Conservation (phyloP, 2,888 invertebrate species). For the Microplitis manilae region DNA sequence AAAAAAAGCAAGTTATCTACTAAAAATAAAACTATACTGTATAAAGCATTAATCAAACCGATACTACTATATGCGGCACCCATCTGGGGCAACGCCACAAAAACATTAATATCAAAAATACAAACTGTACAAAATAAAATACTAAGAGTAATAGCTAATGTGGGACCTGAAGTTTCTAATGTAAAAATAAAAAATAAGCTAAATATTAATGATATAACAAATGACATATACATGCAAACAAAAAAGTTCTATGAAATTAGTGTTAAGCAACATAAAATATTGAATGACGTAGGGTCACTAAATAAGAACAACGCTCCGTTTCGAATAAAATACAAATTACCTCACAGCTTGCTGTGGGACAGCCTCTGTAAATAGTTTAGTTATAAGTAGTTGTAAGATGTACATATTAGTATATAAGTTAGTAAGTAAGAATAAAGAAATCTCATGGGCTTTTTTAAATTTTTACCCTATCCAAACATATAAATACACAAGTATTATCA, state of each 20-base stretch:
- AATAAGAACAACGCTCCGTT: neutral
- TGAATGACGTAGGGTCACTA: neutral
- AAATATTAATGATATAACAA: neutral
- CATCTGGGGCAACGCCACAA: slow-evolving; percentile 34
- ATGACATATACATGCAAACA: neutral
- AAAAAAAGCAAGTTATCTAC: slow-evolving; percentile 26
- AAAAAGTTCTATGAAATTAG: neutral
- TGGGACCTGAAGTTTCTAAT: neutral
- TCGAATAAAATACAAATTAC: slow-evolving; percentile 1
- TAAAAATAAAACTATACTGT: slow-evolving; percentile 35
- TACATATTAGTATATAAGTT: too few relatives aligned
- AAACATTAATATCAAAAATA: slow-evolving; percentile 22
- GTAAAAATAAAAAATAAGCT: neutral
- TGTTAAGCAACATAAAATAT: neutral
- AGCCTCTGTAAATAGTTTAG: too few relatives aligned
- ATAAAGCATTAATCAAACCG: slow-evolving; percentile 36
- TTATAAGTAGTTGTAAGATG: too few relatives aligned
- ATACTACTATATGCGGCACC: slow-evolving; percentile 35
- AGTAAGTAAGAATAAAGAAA: too few relatives aligned
- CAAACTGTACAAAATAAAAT: slow-evolving; percentile 34
- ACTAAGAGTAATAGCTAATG: neutral
- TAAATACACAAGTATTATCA: too few relatives aligned
- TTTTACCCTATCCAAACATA: too few relatives aligned
- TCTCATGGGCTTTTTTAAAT: too few relatives aligned
- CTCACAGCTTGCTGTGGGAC: neutral